phyloP scores from a whole-genome alignment of 2,797 vertebrate species.

The Rhinogobio ventralis region DNA sequence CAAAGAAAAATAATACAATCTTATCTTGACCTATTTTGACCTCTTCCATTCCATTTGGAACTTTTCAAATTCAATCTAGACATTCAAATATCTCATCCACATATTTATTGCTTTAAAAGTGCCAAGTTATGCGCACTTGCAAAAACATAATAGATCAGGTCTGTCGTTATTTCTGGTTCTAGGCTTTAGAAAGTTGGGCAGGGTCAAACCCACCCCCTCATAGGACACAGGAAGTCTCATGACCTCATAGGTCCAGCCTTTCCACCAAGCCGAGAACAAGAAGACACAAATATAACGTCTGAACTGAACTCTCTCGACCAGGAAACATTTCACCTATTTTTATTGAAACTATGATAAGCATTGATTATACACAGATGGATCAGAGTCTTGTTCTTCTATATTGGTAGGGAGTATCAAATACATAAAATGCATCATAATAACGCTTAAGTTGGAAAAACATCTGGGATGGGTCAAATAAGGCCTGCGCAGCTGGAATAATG shows the following conservation, averaged over 20 bases:
- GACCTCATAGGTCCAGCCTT: slow-evolving; percentile 57
- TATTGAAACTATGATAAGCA: neutral
- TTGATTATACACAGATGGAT: neutral
- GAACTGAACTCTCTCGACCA: neutral
- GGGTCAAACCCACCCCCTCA: slow-evolving; percentile 51
- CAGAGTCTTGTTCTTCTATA: neutral
- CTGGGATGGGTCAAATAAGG: neutral
- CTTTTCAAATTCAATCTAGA: slow-evolving; percentile 1
- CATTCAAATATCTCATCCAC: neutral
- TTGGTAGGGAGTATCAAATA: neutral
- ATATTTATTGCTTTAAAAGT: neutral
- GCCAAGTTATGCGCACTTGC: neutral
- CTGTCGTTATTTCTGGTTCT: slow-evolving; percentile 12
- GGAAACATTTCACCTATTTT: neutral
- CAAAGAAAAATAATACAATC: neutral
- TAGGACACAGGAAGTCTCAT: slow-evolving; percentile 59
- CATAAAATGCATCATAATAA: neutral
- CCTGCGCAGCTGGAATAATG: neutral
- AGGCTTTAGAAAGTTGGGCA: slow-evolving; percentile 41
- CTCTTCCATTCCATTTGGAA: neutral
- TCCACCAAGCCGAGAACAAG: slow-evolving; percentile 51
- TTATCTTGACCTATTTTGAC: slow-evolving; percentile 2
- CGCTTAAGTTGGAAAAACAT: neutral
- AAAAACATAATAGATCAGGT: neutral
- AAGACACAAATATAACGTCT: slow-evolving; percentile 42